Evolutionary conservation across 2,113 vertebrate genomes (phyloP).

Genomic region (Micromys minutus): DNA sequence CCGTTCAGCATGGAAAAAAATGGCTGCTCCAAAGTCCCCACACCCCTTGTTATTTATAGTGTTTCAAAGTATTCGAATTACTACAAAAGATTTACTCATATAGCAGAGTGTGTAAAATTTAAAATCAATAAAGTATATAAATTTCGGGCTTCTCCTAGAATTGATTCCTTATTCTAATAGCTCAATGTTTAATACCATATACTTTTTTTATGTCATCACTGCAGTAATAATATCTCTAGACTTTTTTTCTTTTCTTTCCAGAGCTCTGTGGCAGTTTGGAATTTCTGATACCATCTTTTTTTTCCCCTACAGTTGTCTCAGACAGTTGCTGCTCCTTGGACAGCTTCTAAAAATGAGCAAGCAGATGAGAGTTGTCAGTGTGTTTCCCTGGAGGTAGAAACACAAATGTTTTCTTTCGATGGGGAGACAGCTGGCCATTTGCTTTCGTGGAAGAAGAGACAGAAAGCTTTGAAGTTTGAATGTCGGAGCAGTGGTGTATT

Average conservation of each 20-base stretch:
- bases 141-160: conserved; percentile 87
- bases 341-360: conserved; percentile 51
- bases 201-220: conserved; percentile 83
- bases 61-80: conserved; percentile 89
- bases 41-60: conserved; percentile 86
- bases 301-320: conserved; percentile 50
- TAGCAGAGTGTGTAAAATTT: conserved; percentile 89
- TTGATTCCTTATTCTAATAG: conserved; percentile 85
- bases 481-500: background rate
- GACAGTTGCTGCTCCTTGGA: conserved; percentile 2
- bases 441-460: conserved; percentile 18
- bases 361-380: conserved; percentile 36
- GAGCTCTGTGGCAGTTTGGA: background rate
- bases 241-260: conserved; percentile 18
- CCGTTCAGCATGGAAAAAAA: conserved; percentile 82
- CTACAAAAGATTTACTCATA: conserved; percentile 89
- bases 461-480: conserved; percentile 48
- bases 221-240: conserved; percentile 77
- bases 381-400: conserved; percentile 8
- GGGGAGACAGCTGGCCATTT: conserved; percentile 43
- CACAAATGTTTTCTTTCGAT: conserved; percentile 43
- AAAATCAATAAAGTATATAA: conserved; percentile 91
- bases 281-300: conserved; percentile 50
- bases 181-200: conserved; percentile 80
- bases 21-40: conserved; percentile 80